phyloP scores from a whole-genome alignment of 2,113 vertebrate genomes.

The Phrynosoma blainvillii region DNA sequence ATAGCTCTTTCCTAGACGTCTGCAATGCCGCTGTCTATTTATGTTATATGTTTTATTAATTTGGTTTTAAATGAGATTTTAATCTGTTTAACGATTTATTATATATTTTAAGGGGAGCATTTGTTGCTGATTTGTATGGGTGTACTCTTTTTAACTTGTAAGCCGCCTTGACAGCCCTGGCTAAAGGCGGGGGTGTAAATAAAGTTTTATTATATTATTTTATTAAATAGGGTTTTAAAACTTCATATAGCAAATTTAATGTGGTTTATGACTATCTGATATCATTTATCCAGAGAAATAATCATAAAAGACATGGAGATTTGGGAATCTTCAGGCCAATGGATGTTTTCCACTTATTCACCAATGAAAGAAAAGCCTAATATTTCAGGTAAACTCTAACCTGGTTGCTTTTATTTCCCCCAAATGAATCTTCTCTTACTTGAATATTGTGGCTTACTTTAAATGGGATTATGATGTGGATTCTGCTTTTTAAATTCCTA shows the following conservation, averaged over 20 bases:
- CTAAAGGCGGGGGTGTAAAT: too few relatives aligned
- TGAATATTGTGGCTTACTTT: background rate
- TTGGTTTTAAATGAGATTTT: too few relatives aligned
- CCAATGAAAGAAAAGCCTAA: constrained; percentile 70
- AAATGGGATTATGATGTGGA: background rate
- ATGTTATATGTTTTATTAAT: too few relatives aligned
- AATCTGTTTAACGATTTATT: too few relatives aligned
- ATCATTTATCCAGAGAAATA: constrained; percentile 77
- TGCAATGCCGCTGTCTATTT: too few relatives aligned
- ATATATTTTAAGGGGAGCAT: too few relatives aligned
- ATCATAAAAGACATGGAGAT: constrained; percentile 87
- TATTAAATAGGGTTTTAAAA: too few relatives aligned
- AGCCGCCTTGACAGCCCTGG: too few relatives aligned
- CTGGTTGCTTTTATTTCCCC: background rate
- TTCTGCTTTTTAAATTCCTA: background rate
- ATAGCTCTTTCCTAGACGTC: too few relatives aligned
- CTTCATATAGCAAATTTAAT: background rate
- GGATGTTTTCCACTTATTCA: constrained; percentile 90
- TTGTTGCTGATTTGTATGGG: too few relatives aligned
- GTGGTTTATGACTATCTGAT: constrained; percentile 15
- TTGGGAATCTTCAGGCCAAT: constrained; percentile 91
- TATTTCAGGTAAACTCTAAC: constrained; percentile 82
- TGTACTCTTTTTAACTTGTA: too few relatives aligned
- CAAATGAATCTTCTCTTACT: background rate
- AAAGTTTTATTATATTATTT: too few relatives aligned